These are phyloP conservation scores for Aphidius ervi DNA, from an alignment of 1,140 invertebrate genomes.

Conservation along the genomic window DNA sequence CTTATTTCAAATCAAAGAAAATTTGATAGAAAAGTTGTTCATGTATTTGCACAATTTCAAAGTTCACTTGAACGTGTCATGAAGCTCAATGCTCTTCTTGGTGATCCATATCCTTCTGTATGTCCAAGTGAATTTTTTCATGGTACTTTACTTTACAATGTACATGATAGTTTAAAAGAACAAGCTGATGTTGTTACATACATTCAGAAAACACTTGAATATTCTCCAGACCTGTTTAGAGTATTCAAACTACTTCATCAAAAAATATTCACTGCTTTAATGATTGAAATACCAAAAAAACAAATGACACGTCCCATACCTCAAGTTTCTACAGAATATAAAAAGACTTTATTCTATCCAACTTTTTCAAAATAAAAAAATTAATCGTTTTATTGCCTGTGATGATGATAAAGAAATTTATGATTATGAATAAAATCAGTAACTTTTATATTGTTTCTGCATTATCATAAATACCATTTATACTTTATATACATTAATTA, in stretches of 20 bases:
- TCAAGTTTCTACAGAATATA: no score
- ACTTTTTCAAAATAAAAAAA: no score
- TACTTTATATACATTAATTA: no score
- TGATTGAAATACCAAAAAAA: slow-evolving; percentile 1
- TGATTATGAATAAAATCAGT: no score
- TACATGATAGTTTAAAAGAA: slow-evolving; percentile 57
- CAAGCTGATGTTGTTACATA: slow-evolving; percentile 54
- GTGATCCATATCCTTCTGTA: slow-evolving; percentile 54
- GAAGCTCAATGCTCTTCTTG: slow-evolving; percentile 63
- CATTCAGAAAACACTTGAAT: slow-evolving; percentile 51
- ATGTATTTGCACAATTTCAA: slow-evolving; percentile 71
- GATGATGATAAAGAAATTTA: no score
- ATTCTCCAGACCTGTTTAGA: slow-evolving; percentile 52
- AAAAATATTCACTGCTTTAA: slow-evolving; percentile 26
- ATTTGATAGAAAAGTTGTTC: slow-evolving; percentile 59
- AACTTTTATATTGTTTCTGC: no score
- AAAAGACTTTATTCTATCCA: no score
- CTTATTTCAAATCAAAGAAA: slow-evolving; percentile 58
- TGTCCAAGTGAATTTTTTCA: slow-evolving; percentile 60
- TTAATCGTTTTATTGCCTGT: no score
- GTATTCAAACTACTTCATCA: slow-evolving; percentile 38
- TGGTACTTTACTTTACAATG: slow-evolving; percentile 72
- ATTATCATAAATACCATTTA: no score
- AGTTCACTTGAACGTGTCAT: slow-evolving; percentile 60
- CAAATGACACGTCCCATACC: background rate